Conservation (phyloP, 2,797 vertebrate genomes). For the Xenopus petersii region DNA sequence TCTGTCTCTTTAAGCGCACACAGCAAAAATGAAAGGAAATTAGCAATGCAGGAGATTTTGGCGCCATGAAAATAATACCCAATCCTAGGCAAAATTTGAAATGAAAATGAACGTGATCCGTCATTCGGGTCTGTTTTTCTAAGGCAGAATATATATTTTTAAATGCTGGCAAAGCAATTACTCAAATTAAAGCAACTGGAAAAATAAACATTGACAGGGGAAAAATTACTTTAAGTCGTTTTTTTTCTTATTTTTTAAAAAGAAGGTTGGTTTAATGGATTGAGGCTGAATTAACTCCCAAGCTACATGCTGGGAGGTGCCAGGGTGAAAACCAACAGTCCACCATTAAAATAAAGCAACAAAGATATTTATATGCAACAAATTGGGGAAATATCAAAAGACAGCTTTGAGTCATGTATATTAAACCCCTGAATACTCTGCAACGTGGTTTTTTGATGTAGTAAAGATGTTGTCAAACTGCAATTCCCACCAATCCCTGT, state of each 20-base stretch:
- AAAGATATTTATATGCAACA: too few relatives aligned
- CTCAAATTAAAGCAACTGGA: constrained; percentile 50
- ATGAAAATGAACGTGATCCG: constrained; percentile 49
- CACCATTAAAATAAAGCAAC: not conserved
- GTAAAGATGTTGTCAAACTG: too few relatives aligned
- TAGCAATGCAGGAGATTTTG: constrained; percentile 38
- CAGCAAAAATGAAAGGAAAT: constrained; percentile 37
- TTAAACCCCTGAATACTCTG: too few relatives aligned
- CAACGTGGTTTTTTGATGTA: too few relatives aligned
- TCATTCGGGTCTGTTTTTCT: constrained; percentile 44
- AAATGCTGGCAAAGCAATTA: constrained; percentile 48
- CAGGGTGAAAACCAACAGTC: not conserved
- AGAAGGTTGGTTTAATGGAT: constrained; percentile 35
- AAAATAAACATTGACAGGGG: constrained; percentile 43
- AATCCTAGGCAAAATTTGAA: constrained; percentile 48
- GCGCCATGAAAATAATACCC: constrained; percentile 47
- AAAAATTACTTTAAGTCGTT: constrained; percentile 41
- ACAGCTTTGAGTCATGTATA: too few relatives aligned
- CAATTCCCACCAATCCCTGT: too few relatives aligned
- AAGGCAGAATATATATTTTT: constrained; percentile 49
- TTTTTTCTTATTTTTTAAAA: constrained; percentile 11
- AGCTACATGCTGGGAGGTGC: not conserved
- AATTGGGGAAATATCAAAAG: too few relatives aligned
- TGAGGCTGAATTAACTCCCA: constrained; percentile 38
- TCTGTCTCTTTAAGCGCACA: constrained; percentile 44